Evolutionary conservation across 2,797 vertebrate genomes (phyloP).

Genomic region (Ambastaia sidthimunki): DNA sequence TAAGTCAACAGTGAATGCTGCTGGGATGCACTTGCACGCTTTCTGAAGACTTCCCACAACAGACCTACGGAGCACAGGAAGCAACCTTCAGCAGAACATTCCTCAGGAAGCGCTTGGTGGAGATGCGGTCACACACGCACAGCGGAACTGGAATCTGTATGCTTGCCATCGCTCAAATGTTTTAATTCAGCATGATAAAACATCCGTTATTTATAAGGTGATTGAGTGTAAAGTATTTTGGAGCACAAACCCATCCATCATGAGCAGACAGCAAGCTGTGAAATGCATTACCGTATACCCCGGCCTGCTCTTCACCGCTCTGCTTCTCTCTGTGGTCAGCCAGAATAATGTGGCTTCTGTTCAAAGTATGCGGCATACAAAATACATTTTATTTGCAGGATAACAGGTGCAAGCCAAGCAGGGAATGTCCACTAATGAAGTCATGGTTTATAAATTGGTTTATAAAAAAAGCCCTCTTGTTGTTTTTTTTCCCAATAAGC

Average conservation of each 20-base stretch:
- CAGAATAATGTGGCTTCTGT: conserved; percentile 87
- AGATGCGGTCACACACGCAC: conserved; percentile 23
- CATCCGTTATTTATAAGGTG: conserved; percentile 83
- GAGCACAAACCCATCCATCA: conserved; percentile 79
- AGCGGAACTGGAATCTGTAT: conserved; percentile 73
- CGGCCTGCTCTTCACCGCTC: conserved; percentile 61
- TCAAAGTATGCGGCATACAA: conserved; percentile 85
- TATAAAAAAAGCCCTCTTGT: conserved; percentile 49
- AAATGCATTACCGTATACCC: conserved; percentile 84
- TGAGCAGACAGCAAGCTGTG: conserved; percentile 76
- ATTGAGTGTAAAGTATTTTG: conserved; percentile 82
- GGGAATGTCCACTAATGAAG: conserved; percentile 71
- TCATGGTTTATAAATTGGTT: conserved; percentile 71
- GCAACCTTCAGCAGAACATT: conserved; percentile 58
- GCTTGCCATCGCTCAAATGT: conserved; percentile 66
- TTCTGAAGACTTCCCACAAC: conserved; percentile 36
- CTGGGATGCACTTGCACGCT: neutral
- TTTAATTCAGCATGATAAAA: conserved; percentile 82
- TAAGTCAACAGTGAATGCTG: conserved; percentile 25
- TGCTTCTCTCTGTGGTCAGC: conserved; percentile 67
- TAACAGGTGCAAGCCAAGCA: conserved; percentile 72
- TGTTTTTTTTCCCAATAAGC: conserved; percentile 8
- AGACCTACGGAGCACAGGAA: conserved; percentile 41
- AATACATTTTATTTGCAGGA: conserved; percentile 73
- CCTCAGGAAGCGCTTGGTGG: conserved; percentile 45